These are phyloP conservation scores for Fregetta grallaria DNA, from an alignment of 2,113 vertebrate genomes.

Conservation along the genomic window DNA sequence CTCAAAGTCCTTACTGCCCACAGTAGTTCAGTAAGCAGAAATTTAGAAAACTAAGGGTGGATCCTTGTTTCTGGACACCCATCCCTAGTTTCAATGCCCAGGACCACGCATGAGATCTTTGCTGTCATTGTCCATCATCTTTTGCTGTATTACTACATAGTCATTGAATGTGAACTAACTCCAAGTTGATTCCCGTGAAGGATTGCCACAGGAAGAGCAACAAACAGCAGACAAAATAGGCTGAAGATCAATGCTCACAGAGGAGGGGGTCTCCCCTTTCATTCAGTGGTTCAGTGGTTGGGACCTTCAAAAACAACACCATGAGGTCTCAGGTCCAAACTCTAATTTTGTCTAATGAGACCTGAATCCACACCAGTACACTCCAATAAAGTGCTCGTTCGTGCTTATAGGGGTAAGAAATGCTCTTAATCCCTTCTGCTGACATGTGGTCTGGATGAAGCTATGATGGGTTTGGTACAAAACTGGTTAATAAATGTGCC, in stretches of 20 bases:
- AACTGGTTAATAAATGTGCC: neutral
- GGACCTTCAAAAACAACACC: neutral
- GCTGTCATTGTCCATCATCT: neutral
- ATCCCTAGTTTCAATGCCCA: neutral
- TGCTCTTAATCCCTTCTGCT: neutral
- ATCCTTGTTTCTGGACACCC: neutral
- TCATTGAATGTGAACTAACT: neutral
- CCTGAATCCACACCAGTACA: neutral
- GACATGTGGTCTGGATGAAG: neutral
- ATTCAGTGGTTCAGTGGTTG: neutral
- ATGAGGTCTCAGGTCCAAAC: neutral
- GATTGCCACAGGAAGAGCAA: neutral
- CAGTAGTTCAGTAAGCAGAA: neutral
- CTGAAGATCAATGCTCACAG: neutral
- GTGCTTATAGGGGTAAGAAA: neutral
- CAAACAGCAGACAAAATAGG: neutral
- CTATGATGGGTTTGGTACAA: neutral
- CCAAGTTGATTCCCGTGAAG: neutral
- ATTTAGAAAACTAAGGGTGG: neutral
- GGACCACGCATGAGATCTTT: neutral
- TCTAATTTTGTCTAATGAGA: neutral
- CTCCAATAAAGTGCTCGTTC: neutral
- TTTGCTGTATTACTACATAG: neutral
- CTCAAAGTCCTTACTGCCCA: neutral
- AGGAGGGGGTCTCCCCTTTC: neutral